These are phyloP conservation scores for Drosophila neocordata DNA, from an alignment of 1,140 invertebrate genomes.

Conservation along the genomic window DNA sequence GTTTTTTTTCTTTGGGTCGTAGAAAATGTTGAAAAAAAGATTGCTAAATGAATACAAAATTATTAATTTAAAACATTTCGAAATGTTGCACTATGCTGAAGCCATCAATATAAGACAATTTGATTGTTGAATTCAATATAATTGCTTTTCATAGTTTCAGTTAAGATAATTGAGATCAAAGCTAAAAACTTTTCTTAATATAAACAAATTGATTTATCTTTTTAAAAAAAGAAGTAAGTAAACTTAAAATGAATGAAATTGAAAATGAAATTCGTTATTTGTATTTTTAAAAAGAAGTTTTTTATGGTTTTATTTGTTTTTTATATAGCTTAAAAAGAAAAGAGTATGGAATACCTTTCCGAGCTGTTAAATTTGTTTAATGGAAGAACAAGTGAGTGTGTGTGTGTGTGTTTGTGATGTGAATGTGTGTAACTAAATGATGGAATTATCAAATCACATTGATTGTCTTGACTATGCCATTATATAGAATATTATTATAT, in stretches of 20 bases:
- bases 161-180: neutral
- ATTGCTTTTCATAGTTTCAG: neutral
- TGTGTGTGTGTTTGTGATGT: conserved; percentile 12
- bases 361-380: conserved; percentile 1
- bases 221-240: too few relatives aligned
- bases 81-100: neutral
- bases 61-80: neutral
- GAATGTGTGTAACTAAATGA: conserved; percentile 45
- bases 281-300: neutral
- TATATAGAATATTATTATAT: conserved; percentile 37
- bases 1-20: conserved; percentile 48
- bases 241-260: too few relatives aligned
- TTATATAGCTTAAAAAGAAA: neutral
- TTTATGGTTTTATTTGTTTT: neutral
- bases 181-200: too few relatives aligned
- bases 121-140: neutral
- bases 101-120: neutral
- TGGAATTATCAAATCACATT: conserved; percentile 75
- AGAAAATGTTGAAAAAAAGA: conserved; percentile 10
- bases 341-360: neutral
- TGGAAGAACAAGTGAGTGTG: conserved; percentile 45
- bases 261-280: too few relatives aligned
- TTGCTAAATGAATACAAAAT: neutral
- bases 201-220: too few relatives aligned
- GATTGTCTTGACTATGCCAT: conserved; percentile 70